A percentile compares a stretch with the other conserved stretches of the same genome.
These are phyloP conservation scores for Spicauda simplicius DNA, from an alignment of 2,888 invertebrate species.

Conservation along the genomic window DNA sequence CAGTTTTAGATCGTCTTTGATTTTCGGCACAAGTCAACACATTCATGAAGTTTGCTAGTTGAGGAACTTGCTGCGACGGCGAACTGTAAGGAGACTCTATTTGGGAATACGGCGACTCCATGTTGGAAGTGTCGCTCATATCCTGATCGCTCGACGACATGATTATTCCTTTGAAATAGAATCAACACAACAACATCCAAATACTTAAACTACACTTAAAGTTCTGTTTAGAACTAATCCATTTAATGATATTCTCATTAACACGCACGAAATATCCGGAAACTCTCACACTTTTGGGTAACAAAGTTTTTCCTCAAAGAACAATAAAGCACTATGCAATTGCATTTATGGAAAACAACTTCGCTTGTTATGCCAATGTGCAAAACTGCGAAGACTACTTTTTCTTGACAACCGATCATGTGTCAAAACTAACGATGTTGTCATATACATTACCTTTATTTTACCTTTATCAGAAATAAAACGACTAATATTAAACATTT, in stretches of 20 bases:
- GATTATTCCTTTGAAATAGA: slow-evolving; percentile 3
- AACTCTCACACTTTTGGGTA: background rate
- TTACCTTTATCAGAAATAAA: background rate
- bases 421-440: background rate
- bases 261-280: background rate
- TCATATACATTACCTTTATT: background rate
- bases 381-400: background rate
- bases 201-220: background rate
- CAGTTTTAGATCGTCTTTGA: slow-evolving; percentile 18
- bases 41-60: slow-evolving; percentile 61
- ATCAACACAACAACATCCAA: slow-evolving; percentile 1
- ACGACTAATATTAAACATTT: no score
- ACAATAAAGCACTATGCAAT: background rate
- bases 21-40: slow-evolving; percentile 61
- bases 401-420: background rate
- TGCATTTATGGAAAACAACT: background rate
- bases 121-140: slow-evolving; percentile 62
- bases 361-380: background rate
- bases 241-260: background rate
- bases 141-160: slow-evolving; percentile 66
- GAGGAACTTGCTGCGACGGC: slow-evolving; percentile 71
- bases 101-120: slow-evolving; percentile 59
- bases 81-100: slow-evolving; percentile 65
- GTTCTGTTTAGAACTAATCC: background rate
- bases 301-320: background rate